Evolutionary conservation across 2,888 invertebrate species (phyloP).

Genomic region (Platypus cylindrus): DNA sequence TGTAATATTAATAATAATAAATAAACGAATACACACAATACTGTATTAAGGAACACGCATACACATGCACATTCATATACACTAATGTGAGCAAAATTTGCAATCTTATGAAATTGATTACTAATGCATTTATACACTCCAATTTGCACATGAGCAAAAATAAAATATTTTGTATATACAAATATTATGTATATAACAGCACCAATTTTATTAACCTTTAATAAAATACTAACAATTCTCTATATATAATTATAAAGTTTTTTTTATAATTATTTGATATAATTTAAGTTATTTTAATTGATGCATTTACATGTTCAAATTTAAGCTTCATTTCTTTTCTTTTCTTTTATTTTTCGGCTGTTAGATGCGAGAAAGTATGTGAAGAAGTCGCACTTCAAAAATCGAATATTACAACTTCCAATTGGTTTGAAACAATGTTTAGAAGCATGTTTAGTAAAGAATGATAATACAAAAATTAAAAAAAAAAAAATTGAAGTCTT

Average conservation of each 20-base stretch:
- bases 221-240: neutral
- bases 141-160: too few relatives aligned
- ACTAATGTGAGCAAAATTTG: too few relatives aligned
- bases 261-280: slow-evolving; percentile 3
- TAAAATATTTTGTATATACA: too few relatives aligned
- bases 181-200: too few relatives aligned
- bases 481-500: slow-evolving; percentile 18
- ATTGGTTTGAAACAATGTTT: slow-evolving; percentile 21
- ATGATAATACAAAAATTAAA: too few relatives aligned
- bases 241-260: too few relatives aligned
- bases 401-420: slow-evolving; percentile 11
- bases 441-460: slow-evolving; percentile 21
- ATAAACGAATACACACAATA: too few relatives aligned
- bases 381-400: slow-evolving; percentile 14
- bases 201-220: slow-evolving; percentile 5
- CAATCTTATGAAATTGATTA: too few relatives aligned
- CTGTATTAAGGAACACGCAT: too few relatives aligned
- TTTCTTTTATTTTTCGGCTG: slow-evolving; percentile 1
- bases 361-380: slow-evolving; percentile 14
- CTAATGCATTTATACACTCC: too few relatives aligned
- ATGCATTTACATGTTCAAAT: slow-evolving; percentile 5
- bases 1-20: too few relatives aligned
- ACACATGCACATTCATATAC: too few relatives aligned
- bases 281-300: slow-evolving; percentile 5
- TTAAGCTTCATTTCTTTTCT: slow-evolving; percentile 1